Conservation (phyloP, 2,888 invertebrate genomes). For the Choristoneura rosaceana region DNA sequence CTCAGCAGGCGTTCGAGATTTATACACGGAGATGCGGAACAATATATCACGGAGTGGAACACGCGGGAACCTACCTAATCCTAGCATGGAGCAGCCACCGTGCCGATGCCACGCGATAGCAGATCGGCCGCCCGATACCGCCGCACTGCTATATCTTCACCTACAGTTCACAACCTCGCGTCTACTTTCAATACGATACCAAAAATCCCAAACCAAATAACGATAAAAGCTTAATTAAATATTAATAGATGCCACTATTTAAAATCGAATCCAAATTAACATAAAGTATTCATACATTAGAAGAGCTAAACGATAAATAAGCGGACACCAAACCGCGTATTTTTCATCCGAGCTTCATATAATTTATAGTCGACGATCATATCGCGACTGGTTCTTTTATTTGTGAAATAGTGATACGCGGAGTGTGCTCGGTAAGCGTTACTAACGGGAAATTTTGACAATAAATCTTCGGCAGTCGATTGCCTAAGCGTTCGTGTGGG, state of each 20-base stretch:
- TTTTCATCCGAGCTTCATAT: conserved; percentile 82
- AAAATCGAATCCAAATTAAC: conserved; percentile 63
- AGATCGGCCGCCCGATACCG: conserved; percentile 75
- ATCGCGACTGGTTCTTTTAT: conserved; percentile 85
- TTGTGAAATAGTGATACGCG: conserved; percentile 85
- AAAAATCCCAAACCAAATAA: neutral
- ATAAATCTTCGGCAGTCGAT: conserved; percentile 84
- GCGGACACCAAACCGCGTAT: conserved; percentile 79
- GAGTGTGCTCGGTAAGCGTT: conserved; percentile 84
- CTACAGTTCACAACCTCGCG: conserved; percentile 53
- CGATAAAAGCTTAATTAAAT: conserved; percentile 35
- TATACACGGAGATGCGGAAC: conserved; percentile 83
- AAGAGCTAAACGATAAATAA: conserved; percentile 79
- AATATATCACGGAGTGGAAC: conserved; percentile 81
- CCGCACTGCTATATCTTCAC: conserved; percentile 47
- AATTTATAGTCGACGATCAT: conserved; percentile 84
- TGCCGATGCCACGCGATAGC: conserved; percentile 77
- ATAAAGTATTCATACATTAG: conserved; percentile 77
- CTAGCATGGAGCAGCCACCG: conserved; percentile 80
- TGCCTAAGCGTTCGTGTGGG: conserved; percentile 84
- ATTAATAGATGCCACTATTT: conserved; percentile 65
- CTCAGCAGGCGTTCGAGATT: conserved; percentile 85
- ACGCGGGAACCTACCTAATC: conserved; percentile 84
- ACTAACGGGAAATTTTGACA: conserved; percentile 85
- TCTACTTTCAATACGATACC: conserved; percentile 47